phyloP scores from a whole-genome alignment of 2,797 vertebrate genomes.

The Pangasius mekongensis region DNA sequence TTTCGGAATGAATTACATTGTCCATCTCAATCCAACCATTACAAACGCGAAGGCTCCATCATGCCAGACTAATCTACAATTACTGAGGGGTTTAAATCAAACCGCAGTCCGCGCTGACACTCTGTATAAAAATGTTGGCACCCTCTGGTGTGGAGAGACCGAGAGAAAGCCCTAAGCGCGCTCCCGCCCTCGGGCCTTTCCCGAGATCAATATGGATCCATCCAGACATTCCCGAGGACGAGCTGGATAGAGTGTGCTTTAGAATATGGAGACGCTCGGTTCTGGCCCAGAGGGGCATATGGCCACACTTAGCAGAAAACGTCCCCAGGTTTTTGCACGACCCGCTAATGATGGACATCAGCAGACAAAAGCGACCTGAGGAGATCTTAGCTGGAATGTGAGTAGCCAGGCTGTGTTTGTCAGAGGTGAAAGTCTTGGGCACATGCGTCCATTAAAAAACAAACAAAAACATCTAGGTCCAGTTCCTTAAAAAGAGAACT shows the following conservation, averaged over 20 bases:
- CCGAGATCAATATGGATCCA: conserved; percentile 82
- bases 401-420: background rate
- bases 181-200: conserved; percentile 72
- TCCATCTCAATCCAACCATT: background rate
- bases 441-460: background rate
- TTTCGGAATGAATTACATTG: conserved; percentile 10
- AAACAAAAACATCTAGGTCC: background rate
- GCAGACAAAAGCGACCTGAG: background rate
- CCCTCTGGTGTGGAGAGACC: conserved; percentile 17
- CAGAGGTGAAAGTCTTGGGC: background rate
- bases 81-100: background rate
- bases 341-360: background rate
- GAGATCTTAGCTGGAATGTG: background rate
- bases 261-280: conserved; percentile 76
- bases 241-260: conserved; percentile 75
- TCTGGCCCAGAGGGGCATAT: conserved; percentile 24
- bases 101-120: background rate
- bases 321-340: background rate
- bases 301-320: conserved; percentile 17
- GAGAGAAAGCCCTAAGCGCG: conserved; percentile 23
- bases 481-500: background rate
- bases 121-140: background rate
- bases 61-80: background rate
- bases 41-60: background rate
- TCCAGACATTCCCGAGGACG: conserved; percentile 72